Base-by-base conservation (phyloP, 2,888 invertebrate genomes). In the Leptinotarsa juncta region DNA sequence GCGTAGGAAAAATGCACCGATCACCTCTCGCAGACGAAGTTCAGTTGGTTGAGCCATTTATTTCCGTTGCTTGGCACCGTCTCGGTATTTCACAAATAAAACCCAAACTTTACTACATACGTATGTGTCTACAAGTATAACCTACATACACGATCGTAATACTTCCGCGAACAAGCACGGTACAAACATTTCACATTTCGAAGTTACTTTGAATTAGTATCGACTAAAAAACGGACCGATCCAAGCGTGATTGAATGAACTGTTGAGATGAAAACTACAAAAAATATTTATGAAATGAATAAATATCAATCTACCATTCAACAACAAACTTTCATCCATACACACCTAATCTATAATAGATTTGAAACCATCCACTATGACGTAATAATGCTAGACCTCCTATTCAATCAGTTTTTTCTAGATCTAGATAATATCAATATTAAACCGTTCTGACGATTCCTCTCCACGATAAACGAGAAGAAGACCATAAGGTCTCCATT, bases 61-160 rank as follows among this genome's bases (percentile, higher is more conserved):
- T 62, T 62, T 62, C 62, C 7, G 62, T 32, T 62, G 62, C 62
- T 62, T 62, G 62, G 62, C 62, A 62, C 32, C 42, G 32, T 7
- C 16, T 16, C n/a, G 62, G 62, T 62, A 62, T 62, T 62, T 62
- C 62, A 62, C 62, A 62, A 62, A 62, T 62, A 62, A 62, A 62
- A 32, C 42, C 42, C 42, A 62, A 62, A 62, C 62, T 62, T 32
- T n/a, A 62, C 32, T 32, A 26, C 60, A 26, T 60, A 42, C 62
- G 62, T 62, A 16, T 16, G 42, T n/a, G 26, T 26, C 62, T 62
- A 18, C 62, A 32, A 15, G 32, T 18, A 15, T 62, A 62, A 62
- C 62, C 62, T 42, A 62, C 62, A 62, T 62, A 42, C n/a, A 62
- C 32, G 32, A 18, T 62, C 42, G 32, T n/a, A 62, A 32, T 62